These are phyloP conservation scores for Carpatolechia fugitivella DNA, from an alignment of 2,888 invertebrate genomes.

Conservation along the genomic window DNA sequence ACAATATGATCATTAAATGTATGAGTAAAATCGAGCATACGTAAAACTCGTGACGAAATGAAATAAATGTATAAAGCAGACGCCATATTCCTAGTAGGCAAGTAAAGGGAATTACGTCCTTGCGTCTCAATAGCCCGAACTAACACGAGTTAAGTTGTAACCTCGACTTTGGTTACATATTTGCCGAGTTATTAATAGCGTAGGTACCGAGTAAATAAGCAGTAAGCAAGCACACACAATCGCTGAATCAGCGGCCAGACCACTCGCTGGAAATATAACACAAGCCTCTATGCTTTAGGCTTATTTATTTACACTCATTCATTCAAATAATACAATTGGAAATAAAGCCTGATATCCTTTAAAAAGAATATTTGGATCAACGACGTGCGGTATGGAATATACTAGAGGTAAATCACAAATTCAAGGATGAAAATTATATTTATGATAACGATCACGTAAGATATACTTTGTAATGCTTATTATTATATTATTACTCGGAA, in stretches of 20 bases:
- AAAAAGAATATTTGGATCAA: no score
- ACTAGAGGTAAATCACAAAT: no score
- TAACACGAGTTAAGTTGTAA: constrained; percentile 29
- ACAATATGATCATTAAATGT: no score
- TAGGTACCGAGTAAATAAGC: constrained; percentile 42
- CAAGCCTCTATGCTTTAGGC: no score
- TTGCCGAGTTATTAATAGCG: constrained; percentile 58
- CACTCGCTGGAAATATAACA: not conserved
- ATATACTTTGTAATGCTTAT: no score
- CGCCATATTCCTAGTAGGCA: constrained; percentile 32
- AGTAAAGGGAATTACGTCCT: not conserved
- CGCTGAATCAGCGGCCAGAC: constrained; percentile 36
- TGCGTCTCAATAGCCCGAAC: constrained; percentile 22
- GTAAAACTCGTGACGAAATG: not conserved
- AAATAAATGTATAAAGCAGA: not conserved
- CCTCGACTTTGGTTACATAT: constrained; percentile 63
- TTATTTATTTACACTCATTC: no score
- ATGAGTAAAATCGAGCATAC: not conserved
- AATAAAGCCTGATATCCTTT: no score
- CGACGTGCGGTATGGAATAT: no score
- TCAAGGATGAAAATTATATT: no score
- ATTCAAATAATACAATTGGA: no score
- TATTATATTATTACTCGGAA: no score
- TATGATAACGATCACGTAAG: no score
- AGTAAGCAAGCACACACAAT: constrained; percentile 20